Evolutionary conservation across 1,140 invertebrate genomes (phyloP), one percentile per base, ranked within the genome.

Genomic region (Nymphalis io): DNA sequence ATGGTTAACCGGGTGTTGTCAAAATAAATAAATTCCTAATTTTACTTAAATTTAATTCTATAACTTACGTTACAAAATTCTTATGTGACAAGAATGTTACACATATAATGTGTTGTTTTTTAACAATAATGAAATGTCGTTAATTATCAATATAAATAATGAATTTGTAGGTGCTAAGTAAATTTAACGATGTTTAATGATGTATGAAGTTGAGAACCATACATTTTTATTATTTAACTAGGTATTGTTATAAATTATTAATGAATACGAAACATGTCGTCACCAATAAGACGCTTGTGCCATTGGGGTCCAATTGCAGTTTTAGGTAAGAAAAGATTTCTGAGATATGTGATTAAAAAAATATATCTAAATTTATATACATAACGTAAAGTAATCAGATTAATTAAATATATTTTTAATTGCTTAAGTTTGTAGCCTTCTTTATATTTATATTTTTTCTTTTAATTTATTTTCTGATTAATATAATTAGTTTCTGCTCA

Each of bases 221-320:
- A 33, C 27, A 51, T 51, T 8, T 51, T 20, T 11, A 8, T 20
- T 51, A 20, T 20, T 15, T 55, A 20, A 23, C 2, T 21, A 53
- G 23, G 13, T 23, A 12, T 23, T n/a, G 11, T 55, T 13, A 27
- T 27, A 11, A 3, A 23, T 4, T 13, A 27, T 27, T 21, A 3
- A 23, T 4, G 15, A 15, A 13, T 15, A 0, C 2, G n/a, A n/a
- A 55, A 15, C 23, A 91, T 90, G 89, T 72, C 79, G n/a, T 73
- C 79, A 27, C 80, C 93, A 63, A 92, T 96, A 72, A 93, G 92
- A 76, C 93, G 93, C 83, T 87, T 96, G 77, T 93, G 93, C 64
- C 96, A 96, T 84, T 96, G 95, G 95, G 96, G 96, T 65, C 96
- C 96, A 72, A 87, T 97, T 60, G 94, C 94, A 38, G 96, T 96